phyloP scores from a whole-genome alignment of 2,113 vertebrate genomes.

The Perognathus longimembris region DNA sequence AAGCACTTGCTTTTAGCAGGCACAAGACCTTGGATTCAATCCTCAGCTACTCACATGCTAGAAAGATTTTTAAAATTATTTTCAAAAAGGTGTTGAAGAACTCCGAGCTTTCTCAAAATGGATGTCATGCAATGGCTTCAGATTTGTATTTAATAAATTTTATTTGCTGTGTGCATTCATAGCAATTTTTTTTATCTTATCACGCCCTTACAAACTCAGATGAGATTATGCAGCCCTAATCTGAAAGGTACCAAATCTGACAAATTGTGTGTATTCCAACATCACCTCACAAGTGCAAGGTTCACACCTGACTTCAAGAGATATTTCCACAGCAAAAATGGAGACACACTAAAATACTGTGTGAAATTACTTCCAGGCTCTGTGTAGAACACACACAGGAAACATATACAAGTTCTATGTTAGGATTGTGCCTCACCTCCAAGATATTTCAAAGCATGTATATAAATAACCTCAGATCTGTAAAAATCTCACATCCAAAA shows the following conservation, averaged over 20 bases:
- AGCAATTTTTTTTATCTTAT: background rate
- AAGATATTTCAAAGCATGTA: background rate
- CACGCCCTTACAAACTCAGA: background rate
- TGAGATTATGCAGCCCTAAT: background rate
- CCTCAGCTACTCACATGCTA: no score
- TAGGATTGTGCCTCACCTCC: background rate
- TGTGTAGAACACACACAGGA: background rate
- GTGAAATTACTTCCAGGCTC: background rate
- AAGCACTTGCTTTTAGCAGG: no score
- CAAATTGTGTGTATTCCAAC: background rate
- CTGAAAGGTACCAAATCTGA: background rate
- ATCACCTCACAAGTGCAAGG: rapidly evolving
- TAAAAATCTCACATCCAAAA: background rate
- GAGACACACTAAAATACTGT: background rate
- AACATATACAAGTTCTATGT: background rate
- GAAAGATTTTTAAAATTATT: no score
- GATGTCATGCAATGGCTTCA: background rate
- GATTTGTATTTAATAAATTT: background rate
- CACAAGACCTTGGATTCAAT: no score
- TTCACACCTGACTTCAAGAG: background rate
- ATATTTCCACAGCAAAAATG: background rate
- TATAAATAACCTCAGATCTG: background rate
- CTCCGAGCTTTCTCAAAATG: background rate
- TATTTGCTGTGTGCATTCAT: background rate
- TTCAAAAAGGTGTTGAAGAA: background rate